A percentile compares a stretch with the other conserved stretches of the same genome.
phyloP scores from a whole-genome alignment of 2,113 vertebrate species.

The Laticauda colubrina region DNA sequence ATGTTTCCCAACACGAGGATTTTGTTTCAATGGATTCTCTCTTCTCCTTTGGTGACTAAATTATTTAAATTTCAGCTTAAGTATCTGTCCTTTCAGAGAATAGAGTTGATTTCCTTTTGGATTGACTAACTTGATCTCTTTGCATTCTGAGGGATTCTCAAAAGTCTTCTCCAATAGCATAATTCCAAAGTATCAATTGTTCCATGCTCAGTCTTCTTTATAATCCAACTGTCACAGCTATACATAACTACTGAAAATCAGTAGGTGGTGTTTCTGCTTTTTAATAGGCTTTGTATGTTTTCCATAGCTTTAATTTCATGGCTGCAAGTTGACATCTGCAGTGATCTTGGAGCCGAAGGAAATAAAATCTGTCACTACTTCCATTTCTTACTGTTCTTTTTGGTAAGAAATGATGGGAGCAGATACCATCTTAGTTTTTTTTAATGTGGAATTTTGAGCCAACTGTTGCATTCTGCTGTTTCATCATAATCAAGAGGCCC shows the following conservation, averaged over 20 bases:
- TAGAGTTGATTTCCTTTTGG: neutral
- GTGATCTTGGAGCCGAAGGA: too few species aligned
- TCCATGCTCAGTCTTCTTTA: neutral
- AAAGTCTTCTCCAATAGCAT: neutral
- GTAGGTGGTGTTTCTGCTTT: too few species aligned
- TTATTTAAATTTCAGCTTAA: neutral
- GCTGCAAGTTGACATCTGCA: too few species aligned
- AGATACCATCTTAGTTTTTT: too few species aligned
- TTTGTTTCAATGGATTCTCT: neutral
- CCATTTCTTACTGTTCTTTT: too few species aligned
- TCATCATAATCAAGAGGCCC: too few species aligned
- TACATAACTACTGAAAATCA: neutral
- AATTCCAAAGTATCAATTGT: neutral
- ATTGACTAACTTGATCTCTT: neutral
- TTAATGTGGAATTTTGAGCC: too few species aligned
- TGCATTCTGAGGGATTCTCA: neutral
- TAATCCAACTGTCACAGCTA: neutral
- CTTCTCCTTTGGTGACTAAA: neutral
- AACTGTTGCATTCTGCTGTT: too few species aligned
- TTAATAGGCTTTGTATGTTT: too few species aligned
- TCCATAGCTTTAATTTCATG: too few species aligned
- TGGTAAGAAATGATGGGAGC: too few species aligned
- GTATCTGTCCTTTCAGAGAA: neutral
- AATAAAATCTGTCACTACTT: too few species aligned
- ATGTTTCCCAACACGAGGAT: neutral